Conservation (phyloP, 1,140 invertebrate species). For the Archivesica marissinica region DNA sequence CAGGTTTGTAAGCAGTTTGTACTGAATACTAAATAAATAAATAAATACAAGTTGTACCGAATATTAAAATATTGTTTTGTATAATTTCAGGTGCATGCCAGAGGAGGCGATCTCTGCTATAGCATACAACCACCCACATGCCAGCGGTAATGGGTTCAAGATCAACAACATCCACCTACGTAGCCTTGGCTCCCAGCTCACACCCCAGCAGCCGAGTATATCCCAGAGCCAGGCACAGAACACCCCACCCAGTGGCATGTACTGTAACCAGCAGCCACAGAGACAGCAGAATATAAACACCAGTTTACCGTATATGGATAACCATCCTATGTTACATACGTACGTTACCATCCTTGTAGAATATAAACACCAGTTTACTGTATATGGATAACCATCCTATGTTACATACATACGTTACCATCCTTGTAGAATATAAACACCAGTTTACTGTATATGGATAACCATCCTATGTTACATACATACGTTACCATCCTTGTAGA, state of each 20-base stretch:
- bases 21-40: neutral
- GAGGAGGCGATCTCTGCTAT: constrained; percentile 72
- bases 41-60: neutral
- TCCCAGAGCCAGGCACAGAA: constrained; percentile 39
- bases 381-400: constrained; percentile 39
- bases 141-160: constrained; percentile 32
- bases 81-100: constrained; percentile 70
- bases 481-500: no score
- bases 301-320: constrained; percentile 23
- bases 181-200: constrained; percentile 8
- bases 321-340: constrained; percentile 30
- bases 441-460: no score
- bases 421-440: no score
- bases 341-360: constrained; percentile 33
- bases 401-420: constrained; percentile 31
- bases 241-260: constrained; percentile 45
- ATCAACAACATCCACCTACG: constrained; percentile 55
- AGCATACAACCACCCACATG: constrained; percentile 65
- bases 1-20: neutral
- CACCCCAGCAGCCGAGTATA: constrained; percentile 15
- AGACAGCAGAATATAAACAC: constrained; percentile 47
- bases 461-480: no score
- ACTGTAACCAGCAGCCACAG: constrained; percentile 53
- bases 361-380: constrained; percentile 27
- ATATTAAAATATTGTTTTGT: constrained; percentile 8